Base-by-base conservation (phyloP, 2,113 vertebrate species). In the Chloebia gouldiae region DNA sequence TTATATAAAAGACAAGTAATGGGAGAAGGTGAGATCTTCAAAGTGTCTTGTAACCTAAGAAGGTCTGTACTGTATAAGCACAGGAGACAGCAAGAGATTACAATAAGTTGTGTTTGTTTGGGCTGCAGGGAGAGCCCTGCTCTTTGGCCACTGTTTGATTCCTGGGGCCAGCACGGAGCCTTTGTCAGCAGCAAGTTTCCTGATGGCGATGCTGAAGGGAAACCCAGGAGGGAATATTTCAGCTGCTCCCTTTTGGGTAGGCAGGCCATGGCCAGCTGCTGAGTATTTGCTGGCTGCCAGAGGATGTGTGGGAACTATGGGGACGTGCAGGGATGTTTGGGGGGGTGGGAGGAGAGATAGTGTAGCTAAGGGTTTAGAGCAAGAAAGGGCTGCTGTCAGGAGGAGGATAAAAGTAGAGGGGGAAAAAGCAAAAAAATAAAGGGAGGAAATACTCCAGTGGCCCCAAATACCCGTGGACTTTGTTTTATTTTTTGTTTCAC, bases 1-100 rank as follows among this genome's bases (percentile, higher is more conserved):
- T 98, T 97, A 98, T 97, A 92, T 97, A 97, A 97, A 97, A 98
- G 97, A 97, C 96, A 98, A 98, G 98, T 98, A 98, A 98, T 93
- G 96, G 97, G 97, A 98, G 98, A 98, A 98, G 97, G 98, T 98
- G 98, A 97, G 97, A 98, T 98, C 97, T 98, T 98, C 97, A 98
- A 98, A 98, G 97, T 97, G 96, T 97, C 95, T 94, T 85, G 98
- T 98, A 98, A 98, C 93, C 53, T 91, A 97, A 98, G 98, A 98
- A 97, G 96, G 96, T 40, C 97, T 97, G 94, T 93, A 81, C 82
- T 97, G 91, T 88, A 82, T 90, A 95, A 98, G 97, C 95, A 94
- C 97, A 96, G 95, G 95, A 98, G 98, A 97, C 97, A 97, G 93
- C 95, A 87, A 96, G 91, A 95, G 96, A 97, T 98, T 98, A 96